Evolutionary conservation across 2,888 invertebrate species (phyloP).

Genomic region (Helleia helle): DNA sequence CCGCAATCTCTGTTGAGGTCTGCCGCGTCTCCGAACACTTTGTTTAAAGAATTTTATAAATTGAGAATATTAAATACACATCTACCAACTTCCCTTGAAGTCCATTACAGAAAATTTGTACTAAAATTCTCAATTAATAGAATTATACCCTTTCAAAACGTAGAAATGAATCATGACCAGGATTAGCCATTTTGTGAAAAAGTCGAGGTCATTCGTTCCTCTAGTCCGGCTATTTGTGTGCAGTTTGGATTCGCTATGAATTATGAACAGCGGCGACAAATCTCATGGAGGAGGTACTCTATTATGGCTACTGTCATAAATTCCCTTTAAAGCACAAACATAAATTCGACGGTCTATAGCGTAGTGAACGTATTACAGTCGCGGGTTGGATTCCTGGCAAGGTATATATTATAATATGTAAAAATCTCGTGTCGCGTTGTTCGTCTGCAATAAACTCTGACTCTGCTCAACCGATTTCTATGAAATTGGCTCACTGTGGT

Average conservation of each 20-base stretch:
- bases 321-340: not conserved
- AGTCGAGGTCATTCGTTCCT: slow-evolving; percentile 2
- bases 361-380: not conserved
- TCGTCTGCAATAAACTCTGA: no score
- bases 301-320: not conserved
- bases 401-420: not conserved
- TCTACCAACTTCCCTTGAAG: no score
- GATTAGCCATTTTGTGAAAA: not conserved
- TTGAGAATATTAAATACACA: no score
- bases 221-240: slow-evolving; percentile 1
- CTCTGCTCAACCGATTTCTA: no score
- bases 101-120: no score
- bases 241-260: slow-evolving; percentile 5
- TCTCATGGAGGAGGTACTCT: not conserved
- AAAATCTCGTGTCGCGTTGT: not conserved
- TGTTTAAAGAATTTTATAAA: no score
- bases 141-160: not conserved
- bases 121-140: not conserved
- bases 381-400: not conserved
- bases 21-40: no score
- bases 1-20: no score
- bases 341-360: not conserved
- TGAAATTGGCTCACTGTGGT: no score
- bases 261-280: slow-evolving; percentile 2
- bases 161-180: not conserved